phyloP scores from a whole-genome alignment of 2,113 vertebrate species.

The Pseudonaja textilis region DNA sequence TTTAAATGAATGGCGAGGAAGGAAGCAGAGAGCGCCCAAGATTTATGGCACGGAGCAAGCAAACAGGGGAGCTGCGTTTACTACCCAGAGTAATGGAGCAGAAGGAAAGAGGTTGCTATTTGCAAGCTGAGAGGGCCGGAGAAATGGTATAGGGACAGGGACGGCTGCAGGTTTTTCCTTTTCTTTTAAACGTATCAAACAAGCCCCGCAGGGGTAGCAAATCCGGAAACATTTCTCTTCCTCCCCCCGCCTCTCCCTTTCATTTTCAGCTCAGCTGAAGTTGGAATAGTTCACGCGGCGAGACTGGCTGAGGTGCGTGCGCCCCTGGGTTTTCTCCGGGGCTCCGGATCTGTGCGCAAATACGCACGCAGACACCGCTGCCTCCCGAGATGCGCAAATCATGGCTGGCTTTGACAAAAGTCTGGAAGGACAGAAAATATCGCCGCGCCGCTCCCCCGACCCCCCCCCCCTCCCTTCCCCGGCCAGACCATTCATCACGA shows the following conservation, averaged over 20 bases:
- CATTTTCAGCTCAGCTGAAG: not conserved
- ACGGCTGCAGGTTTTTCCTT: not conserved
- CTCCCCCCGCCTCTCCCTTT: not conserved
- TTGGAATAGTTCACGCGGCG: not conserved
- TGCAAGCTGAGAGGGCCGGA: not conserved
- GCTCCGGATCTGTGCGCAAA: not conserved
- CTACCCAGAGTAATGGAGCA: not conserved
- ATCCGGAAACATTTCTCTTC: not conserved
- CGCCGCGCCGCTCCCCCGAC: no score
- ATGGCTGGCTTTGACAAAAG: not conserved
- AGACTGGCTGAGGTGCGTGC: not conserved
- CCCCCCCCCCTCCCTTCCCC: no score
- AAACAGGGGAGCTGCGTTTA: not conserved
- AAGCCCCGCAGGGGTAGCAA: not conserved
- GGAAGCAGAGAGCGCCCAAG: not conserved
- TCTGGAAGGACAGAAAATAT: not conserved
- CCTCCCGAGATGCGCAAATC: not conserved
- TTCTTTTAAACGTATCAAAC: not conserved
- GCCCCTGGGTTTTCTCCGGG: not conserved
- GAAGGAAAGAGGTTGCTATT: not conserved
- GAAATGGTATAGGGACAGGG: not conserved
- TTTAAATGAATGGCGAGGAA: constrained; percentile 2
- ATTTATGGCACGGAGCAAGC: not conserved
- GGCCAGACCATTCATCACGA: not conserved
- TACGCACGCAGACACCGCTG: not conserved